Percentiles rank a stretch among this genome's conserved stretches.
These are phyloP conservation scores for Patella ulyssiponensis DNA, from an alignment of 2,888 invertebrate genomes.

Conservation along the genomic window DNA sequence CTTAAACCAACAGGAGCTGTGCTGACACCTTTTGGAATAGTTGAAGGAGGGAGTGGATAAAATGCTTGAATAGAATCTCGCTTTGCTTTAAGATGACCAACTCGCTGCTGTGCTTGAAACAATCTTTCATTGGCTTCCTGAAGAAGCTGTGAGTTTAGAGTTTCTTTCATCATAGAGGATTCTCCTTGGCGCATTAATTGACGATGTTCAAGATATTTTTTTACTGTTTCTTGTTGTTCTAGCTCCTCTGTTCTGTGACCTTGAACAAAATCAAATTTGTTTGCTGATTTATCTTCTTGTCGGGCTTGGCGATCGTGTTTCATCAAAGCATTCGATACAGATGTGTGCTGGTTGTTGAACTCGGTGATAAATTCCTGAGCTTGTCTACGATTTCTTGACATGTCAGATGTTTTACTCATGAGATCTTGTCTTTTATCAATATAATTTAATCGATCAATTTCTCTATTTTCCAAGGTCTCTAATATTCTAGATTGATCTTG, in stretches of 20 bases:
- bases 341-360: slow-evolving; percentile 69
- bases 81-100: slow-evolving; percentile 62
- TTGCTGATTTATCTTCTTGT: slow-evolving; percentile 53
- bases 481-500: slow-evolving; percentile 54
- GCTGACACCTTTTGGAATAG: slow-evolving; percentile 40
- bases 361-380: slow-evolving; percentile 65
- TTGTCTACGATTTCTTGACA: slow-evolving; percentile 47
- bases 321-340: slow-evolving; percentile 69
- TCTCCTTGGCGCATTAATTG: slow-evolving; percentile 68
- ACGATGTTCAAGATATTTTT: slow-evolving; percentile 67
- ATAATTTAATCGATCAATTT: slow-evolving; percentile 57
- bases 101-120: slow-evolving; percentile 60
- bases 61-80: slow-evolving; percentile 57
- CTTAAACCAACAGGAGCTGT: slow-evolving; percentile 46
- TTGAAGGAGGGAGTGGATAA: slow-evolving; percentile 56
- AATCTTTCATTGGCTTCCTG: slow-evolving; percentile 67
- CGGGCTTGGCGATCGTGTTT: slow-evolving; percentile 65
- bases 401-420: slow-evolving; percentile 49
- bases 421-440: slow-evolving; percentile 57
- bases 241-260: slow-evolving; percentile 46
- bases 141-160: slow-evolving; percentile 64
- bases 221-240: slow-evolving; percentile 66
- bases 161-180: slow-evolving; percentile 60
- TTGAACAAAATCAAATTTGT: slow-evolving; percentile 46
- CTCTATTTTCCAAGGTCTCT: slow-evolving; percentile 59